Percentiles rank a stretch among this genome's conserved stretches.
phyloP scores from a whole-genome alignment of 2,888 invertebrate genomes.

The Epicampocera succincta region DNA sequence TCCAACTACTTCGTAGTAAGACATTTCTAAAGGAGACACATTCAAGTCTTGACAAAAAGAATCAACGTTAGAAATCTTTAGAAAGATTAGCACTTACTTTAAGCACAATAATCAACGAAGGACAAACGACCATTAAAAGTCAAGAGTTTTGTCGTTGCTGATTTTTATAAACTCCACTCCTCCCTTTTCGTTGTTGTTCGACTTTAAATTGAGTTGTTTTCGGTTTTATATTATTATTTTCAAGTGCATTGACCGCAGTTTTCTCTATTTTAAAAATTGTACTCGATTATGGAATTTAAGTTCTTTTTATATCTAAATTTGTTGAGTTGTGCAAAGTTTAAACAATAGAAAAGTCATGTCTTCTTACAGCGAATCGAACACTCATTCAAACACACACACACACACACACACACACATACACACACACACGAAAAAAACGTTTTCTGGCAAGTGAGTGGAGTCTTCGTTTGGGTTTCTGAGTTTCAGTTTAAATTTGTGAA shows the following conservation, averaged over 20 bases:
- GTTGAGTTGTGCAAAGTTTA: slow-evolving; percentile 43
- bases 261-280: slow-evolving; percentile 60
- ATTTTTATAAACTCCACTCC: slow-evolving; percentile 10
- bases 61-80: slow-evolving; percentile 44
- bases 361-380: slow-evolving; percentile 2
- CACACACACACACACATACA: too few species aligned
- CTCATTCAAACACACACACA: too few species aligned
- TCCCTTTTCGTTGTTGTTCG: slow-evolving; percentile 14
- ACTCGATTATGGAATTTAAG: slow-evolving; percentile 56
- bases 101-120: slow-evolving; percentile 59
- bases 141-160: slow-evolving; percentile 42
- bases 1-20: background rate
- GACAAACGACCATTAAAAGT: slow-evolving; percentile 55
- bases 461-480: slow-evolving; percentile 43
- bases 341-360: slow-evolving; percentile 43
- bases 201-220: slow-evolving; percentile 60
- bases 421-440: slow-evolving; percentile 1
- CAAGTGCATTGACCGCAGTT: slow-evolving; percentile 70
- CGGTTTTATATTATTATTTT: slow-evolving; percentile 47
- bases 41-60: background rate
- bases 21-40: background rate
- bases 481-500: slow-evolving; percentile 57
- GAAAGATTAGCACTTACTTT: slow-evolving; percentile 54
- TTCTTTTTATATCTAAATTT: too few species aligned
- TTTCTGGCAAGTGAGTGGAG: slow-evolving; percentile 6